Base-by-base conservation (phyloP, 2,888 invertebrate genomes). In the Pandemis cinnamomeana region DNA sequence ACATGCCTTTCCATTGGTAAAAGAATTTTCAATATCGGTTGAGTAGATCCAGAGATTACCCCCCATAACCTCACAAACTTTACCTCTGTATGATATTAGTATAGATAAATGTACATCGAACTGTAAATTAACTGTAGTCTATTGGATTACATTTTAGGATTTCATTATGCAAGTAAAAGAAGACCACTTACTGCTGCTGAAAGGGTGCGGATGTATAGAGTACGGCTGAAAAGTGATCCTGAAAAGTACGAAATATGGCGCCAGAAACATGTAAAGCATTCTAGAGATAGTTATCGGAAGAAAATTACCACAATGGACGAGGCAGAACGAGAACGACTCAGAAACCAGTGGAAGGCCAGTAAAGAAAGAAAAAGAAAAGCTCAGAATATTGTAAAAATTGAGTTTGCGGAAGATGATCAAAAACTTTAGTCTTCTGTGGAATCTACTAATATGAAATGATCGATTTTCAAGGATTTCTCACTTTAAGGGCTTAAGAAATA, bases 171-270 rank as follows among this genome's bases (percentile, higher is more conserved):
- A 20, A 27, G 20, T 4, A 58, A 7, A 10, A 58, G 10, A 44
- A 44, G 15, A 44, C 15, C 62, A 15, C n/a, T 44, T 5, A 63
- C 42, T 44, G 42, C 42, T 20, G 60, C 27, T 48, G 58, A 58
- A 66, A 71, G 66, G 15, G 20, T 48, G 58, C 42, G 66, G 7
- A 55, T 8, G 41, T 71, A 71, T 41, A 71, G 71, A 58, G 46
- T 66, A 41, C 27, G 15, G 4, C 15, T 58, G 13, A 71, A 20
- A 71, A 15, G 15, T 5, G 64, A 71, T 51, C 66, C 71, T 15
- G 41, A 48, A 36, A 71, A 58, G 42, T 20, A 62, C 10, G 62
- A 62, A 62, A n/a, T n/a, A 15, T 62, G n/a, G 42, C 62, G 62
- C 15, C 41, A 42, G 15, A 62, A 20, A 15, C 62, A 62, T 8